These are phyloP conservation scores for Macrophya annulata DNA, from an alignment of 2,888 invertebrate species.

Conservation along the genomic window DNA sequence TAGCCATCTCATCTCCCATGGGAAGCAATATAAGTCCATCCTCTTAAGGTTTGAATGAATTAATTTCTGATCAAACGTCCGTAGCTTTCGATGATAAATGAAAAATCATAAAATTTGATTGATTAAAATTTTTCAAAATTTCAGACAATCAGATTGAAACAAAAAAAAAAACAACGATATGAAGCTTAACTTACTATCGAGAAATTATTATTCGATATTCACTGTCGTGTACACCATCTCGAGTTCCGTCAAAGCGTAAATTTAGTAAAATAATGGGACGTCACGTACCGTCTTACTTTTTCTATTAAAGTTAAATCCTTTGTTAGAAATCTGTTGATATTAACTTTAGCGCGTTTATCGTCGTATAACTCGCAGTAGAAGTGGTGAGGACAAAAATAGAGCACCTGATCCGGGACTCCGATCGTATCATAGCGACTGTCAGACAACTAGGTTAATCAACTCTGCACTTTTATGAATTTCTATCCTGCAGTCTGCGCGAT, in stretches of 20 bases:
- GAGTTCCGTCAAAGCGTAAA: background rate
- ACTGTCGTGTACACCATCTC: background rate
- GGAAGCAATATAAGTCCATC: background rate
- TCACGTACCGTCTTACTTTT: conserved; percentile 19
- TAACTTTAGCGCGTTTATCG: conserved; percentile 19
- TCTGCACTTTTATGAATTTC: conserved; percentile 44
- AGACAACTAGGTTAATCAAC: conserved; percentile 47
- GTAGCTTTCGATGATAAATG: background rate
- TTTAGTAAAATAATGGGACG: background rate
- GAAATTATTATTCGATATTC: background rate
- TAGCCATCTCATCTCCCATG: conserved; percentile 4
- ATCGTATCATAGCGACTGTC: conserved; percentile 33
- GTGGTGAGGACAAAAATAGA: background rate
- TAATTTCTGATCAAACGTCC: background rate
- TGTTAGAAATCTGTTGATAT: conserved; percentile 36
- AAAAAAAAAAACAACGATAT: background rate
- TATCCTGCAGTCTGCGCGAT: background rate
- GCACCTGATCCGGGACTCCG: conserved; percentile 8
- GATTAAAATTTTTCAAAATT: background rate
- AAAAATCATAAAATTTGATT: background rate
- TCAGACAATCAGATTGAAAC: background rate
- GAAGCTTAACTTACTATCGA: background rate
- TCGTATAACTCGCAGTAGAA: background rate
- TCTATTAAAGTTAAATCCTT: conserved; percentile 37
- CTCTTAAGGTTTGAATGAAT: background rate